phyloP scores from a whole-genome alignment of 2,113 vertebrate genomes.

The Megatriorchis doriae region DNA sequence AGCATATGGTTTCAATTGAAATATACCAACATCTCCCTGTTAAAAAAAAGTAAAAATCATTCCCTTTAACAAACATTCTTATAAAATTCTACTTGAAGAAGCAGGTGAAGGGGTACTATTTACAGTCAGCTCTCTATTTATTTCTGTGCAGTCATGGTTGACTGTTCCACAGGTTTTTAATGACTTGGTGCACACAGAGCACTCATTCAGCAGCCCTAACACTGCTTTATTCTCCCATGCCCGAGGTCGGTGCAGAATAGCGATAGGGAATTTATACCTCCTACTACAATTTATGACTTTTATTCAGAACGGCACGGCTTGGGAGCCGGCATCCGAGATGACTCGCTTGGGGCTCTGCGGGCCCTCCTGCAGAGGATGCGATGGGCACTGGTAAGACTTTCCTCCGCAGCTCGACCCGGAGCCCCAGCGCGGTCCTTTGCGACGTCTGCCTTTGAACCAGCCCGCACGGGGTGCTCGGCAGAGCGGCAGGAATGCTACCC shows the following conservation, averaged over 20 bases:
- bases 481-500: background rate
- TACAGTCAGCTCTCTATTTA: slow-evolving; percentile 54
- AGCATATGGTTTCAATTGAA: slow-evolving; percentile 65
- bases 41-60: background rate
- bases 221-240: slow-evolving; percentile 34
- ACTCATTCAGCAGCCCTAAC: slow-evolving; percentile 60
- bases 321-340: background rate
- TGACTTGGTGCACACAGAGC: slow-evolving; percentile 32
- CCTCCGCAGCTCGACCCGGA: background rate
- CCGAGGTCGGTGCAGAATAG: background rate
- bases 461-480: background rate
- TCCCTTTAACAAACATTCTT: slow-evolving; percentile 51
- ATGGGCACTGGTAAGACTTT: background rate
- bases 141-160: slow-evolving; percentile 55
- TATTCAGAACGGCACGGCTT: background rate
- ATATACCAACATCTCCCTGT: background rate
- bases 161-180: slow-evolving; percentile 38
- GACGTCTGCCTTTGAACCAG: background rate
- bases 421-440: rapidly evolving
- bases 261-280: slow-evolving; percentile 31
- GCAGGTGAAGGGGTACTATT: slow-evolving; percentile 37
- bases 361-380: background rate
- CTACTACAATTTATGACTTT: slow-evolving; percentile 30
- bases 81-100: slow-evolving; percentile 56
- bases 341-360: background rate